phyloP scores from a whole-genome alignment of 1,140 invertebrate species.

The Dolichoris vasculosae region DNA sequence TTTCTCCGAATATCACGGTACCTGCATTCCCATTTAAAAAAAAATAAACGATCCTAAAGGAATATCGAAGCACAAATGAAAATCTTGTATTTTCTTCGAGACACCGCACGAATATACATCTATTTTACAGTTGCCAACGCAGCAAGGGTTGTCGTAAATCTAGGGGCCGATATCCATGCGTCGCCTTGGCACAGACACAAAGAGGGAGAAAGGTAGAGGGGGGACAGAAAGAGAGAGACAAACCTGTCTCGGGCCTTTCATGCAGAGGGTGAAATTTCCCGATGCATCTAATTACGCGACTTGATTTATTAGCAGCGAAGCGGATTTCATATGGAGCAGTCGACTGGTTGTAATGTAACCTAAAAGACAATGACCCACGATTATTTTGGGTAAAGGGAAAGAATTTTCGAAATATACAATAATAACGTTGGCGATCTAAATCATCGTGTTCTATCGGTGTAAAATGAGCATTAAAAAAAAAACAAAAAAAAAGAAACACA shows the following conservation, averaged over 20 bases:
- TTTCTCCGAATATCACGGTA: neutral
- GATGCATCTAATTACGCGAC: slow-evolving; percentile 54
- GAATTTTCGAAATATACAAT: neutral
- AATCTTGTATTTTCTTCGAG: slow-evolving; percentile 18
- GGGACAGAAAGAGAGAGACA: neutral
- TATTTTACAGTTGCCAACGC: neutral
- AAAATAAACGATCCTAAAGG: neutral
- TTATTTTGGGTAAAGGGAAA: neutral
- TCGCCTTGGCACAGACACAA: neutral
- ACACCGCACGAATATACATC: slow-evolving; percentile 2
- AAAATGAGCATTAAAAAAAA: no score
- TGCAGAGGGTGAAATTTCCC: slow-evolving; percentile 28
- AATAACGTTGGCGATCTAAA: neutral
- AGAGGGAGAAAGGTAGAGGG: neutral
- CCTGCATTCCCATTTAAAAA: neutral
- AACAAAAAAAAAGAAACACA: no score
- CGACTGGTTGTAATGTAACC: neutral
- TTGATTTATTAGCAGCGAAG: slow-evolving; percentile 57
- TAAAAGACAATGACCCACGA: neutral
- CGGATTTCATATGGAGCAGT: slow-evolving; percentile 21
- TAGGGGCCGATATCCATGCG: neutral
- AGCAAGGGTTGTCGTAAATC: neutral
- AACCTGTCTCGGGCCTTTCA: slow-evolving; percentile 33
- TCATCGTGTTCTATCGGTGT: no score
- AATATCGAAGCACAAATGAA: slow-evolving; percentile 14